Conservation (phyloP, 1,140 invertebrate species). For the Anadara kagoshimensis region DNA sequence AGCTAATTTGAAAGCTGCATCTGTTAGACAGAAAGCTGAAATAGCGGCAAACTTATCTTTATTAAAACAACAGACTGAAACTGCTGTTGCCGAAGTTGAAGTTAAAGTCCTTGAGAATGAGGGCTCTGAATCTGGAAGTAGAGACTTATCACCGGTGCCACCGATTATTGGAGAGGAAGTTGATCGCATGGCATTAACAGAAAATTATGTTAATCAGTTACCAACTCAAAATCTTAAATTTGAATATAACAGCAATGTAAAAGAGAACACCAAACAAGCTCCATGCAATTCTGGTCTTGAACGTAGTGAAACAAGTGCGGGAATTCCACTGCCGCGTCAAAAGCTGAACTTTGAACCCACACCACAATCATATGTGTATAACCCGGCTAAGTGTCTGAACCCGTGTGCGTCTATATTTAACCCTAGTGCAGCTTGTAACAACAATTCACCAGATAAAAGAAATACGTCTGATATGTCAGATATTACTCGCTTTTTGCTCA, state of each 20-base stretch:
- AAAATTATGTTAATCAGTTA: not conserved
- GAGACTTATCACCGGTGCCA: not conserved
- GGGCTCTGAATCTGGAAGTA: not conserved
- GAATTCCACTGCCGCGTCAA: too few species aligned
- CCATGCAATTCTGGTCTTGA: too few species aligned
- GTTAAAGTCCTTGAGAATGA: slow-evolving; percentile 6
- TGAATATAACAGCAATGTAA: too few species aligned
- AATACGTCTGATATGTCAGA: not conserved
- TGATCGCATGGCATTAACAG: not conserved
- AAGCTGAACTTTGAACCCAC: too few species aligned
- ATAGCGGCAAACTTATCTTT: slow-evolving; percentile 4
- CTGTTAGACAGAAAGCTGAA: slow-evolving; percentile 3
- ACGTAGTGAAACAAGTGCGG: too few species aligned
- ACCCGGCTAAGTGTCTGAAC: too few species aligned
- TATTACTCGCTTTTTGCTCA: slow-evolving; percentile 3
- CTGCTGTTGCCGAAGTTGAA: slow-evolving; percentile 1
- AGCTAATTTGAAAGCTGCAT: slow-evolving; percentile 1
- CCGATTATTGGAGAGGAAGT: not conserved
- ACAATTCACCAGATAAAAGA: not conserved
- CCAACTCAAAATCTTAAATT: not conserved
- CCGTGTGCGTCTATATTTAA: not conserved
- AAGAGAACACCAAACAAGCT: too few species aligned
- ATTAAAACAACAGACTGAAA: slow-evolving; percentile 8
- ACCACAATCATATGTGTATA: too few species aligned
- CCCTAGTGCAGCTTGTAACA: not conserved